phyloP scores from a whole-genome alignment of 92 coral and sea anemone genomes.

The Porites lobata region DNA sequence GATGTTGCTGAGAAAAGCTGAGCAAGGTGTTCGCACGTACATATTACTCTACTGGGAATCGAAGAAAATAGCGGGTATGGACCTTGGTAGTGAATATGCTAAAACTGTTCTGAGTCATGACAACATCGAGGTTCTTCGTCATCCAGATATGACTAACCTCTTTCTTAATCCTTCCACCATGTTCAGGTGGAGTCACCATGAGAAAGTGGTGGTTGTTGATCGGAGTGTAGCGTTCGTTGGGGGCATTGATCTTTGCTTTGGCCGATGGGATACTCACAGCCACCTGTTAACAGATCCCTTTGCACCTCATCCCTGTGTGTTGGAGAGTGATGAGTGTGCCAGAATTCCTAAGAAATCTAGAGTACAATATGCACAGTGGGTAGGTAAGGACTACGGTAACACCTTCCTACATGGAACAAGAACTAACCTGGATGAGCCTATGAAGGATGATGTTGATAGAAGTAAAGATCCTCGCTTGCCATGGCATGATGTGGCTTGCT shows the following conservation, averaged over 20 bases:
- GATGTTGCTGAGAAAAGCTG: constrained; percentile 63
- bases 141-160: constrained; percentile 14
- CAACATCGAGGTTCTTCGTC: constrained; percentile 51
- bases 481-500: too few relatives aligned
- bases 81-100: constrained; percentile 56
- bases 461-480: too few relatives aligned
- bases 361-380: too few relatives aligned
- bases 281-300: too few relatives aligned
- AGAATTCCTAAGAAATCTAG: too few relatives aligned
- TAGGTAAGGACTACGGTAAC: too few relatives aligned
- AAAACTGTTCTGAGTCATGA: constrained; percentile 19
- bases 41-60: constrained; percentile 66
- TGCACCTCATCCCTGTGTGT: too few relatives aligned
- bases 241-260: constrained; percentile 58
- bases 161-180: background rate
- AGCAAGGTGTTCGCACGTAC: constrained; percentile 33
- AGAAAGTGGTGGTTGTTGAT: constrained; percentile 58
- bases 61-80: constrained; percentile 11
- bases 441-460: too few relatives aligned
- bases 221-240: constrained; percentile 62
- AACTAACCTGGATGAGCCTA: too few relatives aligned
- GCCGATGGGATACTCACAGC: constrained; percentile 58
- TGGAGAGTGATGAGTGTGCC: too few relatives aligned
- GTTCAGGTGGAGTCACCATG: constrained; percentile 44
- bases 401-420: too few relatives aligned